Evolutionary conservation across 2,797 vertebrate genomes (phyloP).

Genomic region (Pseudotriccus pelzelni): DNA sequence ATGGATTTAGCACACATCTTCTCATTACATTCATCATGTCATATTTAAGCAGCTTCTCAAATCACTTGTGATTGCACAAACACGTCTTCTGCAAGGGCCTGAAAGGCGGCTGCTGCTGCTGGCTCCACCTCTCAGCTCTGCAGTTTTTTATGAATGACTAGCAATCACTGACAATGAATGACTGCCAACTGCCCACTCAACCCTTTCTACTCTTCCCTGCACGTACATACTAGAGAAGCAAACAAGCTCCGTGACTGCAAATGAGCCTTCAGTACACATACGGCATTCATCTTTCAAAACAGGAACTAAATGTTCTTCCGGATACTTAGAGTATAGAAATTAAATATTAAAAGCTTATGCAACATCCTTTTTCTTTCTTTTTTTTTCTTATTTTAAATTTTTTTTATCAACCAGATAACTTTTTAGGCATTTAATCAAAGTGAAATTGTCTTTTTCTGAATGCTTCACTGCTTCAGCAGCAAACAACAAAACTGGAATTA

Average conservation of each 20-base stretch:
- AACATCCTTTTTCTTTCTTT: constrained; percentile 42
- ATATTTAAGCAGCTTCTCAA: constrained; percentile 47
- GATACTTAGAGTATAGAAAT: constrained; percentile 69
- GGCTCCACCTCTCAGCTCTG: constrained; percentile 70
- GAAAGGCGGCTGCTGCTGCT: constrained; percentile 55
- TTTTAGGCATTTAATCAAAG: constrained; percentile 64
- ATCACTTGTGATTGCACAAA: constrained; percentile 72
- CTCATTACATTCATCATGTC: constrained; percentile 44
- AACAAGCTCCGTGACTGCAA: constrained; percentile 64
- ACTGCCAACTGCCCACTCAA: constrained; percentile 82
- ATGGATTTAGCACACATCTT: constrained; percentile 58
- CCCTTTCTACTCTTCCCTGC: constrained; percentile 69
- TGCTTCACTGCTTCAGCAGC: constrained; percentile 33
- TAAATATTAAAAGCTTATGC: constrained; percentile 70
- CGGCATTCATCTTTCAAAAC: constrained; percentile 63
- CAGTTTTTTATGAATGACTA: constrained; percentile 80
- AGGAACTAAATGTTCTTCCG: constrained; percentile 72
- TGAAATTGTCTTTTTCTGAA: constrained; percentile 52
- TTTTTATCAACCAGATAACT: constrained; percentile 41
- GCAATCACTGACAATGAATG: constrained; percentile 76
- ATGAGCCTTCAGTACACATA: constrained; percentile 65
- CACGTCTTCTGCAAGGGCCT: constrained; percentile 56
- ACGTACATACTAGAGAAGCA: constrained; percentile 61
- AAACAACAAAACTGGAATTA: constrained; percentile 28
- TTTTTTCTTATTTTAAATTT: not conserved